Evolutionary conservation across 2,113 vertebrate species (phyloP), one percentile per base, ranked within the genome.

Genomic region (Sylvietta virens): DNA sequence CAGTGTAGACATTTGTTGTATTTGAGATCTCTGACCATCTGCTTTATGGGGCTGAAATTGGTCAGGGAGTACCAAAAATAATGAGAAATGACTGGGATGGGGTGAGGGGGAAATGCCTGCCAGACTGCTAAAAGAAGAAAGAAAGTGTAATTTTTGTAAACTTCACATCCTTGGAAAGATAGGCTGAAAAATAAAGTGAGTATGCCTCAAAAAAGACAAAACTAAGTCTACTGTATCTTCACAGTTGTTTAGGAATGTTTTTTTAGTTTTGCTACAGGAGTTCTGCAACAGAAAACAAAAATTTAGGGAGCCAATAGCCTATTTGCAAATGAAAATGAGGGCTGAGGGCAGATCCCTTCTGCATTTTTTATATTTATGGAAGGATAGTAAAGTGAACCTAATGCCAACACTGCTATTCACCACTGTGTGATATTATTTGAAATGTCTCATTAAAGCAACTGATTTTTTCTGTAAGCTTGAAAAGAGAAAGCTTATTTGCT

Each of bases 391-490:
- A 48, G 30, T n/a, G 65, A 78, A 78, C 53, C 56, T 94, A 56
- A 58, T 94, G n/a, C 64, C 70, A 81, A 67, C 33, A 88, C 33
- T 79, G 50, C 66, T 91, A 35, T 94, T 91, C 40, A 69, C 37
- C 83, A 86, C 53, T 17, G 10, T 94, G 45, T 61, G 42, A 66
- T 79, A 95, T 77, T 92, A 73, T 90, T 91, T 95, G 65, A 94
- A 91, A 87, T 76, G 58, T 80, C 60, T 74, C 48, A 90, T 94
- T 96, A 97, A 95, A 94, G 70, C 80, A 53, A 64, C 26, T 65
- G n/a, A 31, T 86, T 86, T 92, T 92, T 91, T 77, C 80, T 77
- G 58, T 81, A 74, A 87, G 51, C 86, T 95, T 79, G 62, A 76
- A 92, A 95, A 91, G 51, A 87, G 77, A 89, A 92, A 85, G 23